phyloP scores from a whole-genome alignment of 2,888 invertebrate genomes.

The Sminthurinus aureus region DNA sequence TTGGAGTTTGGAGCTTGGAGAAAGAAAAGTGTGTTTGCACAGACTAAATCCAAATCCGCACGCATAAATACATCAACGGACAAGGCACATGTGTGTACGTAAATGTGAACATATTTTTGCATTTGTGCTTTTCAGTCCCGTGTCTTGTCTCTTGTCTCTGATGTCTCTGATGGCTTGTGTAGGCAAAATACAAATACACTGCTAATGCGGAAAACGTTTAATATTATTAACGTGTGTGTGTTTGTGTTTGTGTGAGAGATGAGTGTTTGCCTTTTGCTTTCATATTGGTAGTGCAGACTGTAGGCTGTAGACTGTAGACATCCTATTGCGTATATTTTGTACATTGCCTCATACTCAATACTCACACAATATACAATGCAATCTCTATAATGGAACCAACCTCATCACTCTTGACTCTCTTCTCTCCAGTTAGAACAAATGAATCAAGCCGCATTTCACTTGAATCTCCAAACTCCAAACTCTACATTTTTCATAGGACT shows the following conservation, averaged over 20 bases:
- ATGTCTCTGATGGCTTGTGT: not conserved
- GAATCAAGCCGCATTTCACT: slow-evolving; percentile 15
- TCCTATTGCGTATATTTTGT: not conserved
- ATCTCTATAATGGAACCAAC: not conserved
- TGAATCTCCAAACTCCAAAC: not conserved
- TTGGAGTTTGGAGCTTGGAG: too few species aligned
- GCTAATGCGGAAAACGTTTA: not conserved
- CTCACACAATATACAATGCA: not conserved
- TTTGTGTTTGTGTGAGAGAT: not conserved
- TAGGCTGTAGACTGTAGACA: not conserved
- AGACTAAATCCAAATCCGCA: not conserved
- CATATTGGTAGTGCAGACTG: too few species aligned
- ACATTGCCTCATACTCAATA: not conserved
- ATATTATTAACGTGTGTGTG: not conserved
- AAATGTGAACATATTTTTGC: not conserved
- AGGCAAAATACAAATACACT: not conserved
- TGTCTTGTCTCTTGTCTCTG: not conserved
- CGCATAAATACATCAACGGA: slow-evolving; percentile 13
- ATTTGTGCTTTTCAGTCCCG: too few species aligned
- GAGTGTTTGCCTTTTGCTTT: too few species aligned
- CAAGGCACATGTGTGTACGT: not conserved
- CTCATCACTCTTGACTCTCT: not conserved
- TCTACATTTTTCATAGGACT: not conserved
- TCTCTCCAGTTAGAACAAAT: not conserved
- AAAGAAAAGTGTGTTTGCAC: not conserved